Percentiles rank a stretch among this genome's conserved stretches.
phyloP scores from a whole-genome alignment of 1,140 invertebrate genomes.

The Lerema accius region DNA sequence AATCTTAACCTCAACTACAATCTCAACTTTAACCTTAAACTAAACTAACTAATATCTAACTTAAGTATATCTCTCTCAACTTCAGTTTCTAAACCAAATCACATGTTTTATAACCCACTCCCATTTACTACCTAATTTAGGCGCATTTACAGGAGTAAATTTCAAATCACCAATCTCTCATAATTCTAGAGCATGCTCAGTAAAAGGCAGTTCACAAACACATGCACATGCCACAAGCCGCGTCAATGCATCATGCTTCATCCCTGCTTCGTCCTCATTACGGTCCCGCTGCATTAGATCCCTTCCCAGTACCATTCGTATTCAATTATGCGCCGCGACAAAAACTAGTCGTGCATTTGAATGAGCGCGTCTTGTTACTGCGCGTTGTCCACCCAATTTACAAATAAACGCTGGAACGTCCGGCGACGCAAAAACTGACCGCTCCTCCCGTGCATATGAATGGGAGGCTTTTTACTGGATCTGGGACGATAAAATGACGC shows the following conservation, averaged over 20 bases:
- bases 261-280: slow-evolving; percentile 49
- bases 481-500: slow-evolving; percentile 52
- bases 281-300: slow-evolving; percentile 61
- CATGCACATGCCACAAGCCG: too few species aligned
- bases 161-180: too few species aligned
- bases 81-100: too few species aligned
- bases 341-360: slow-evolving; percentile 77
- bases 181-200: too few species aligned
- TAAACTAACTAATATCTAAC: too few species aligned
- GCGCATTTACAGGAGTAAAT: too few species aligned
- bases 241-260: neutral
- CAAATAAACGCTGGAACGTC: slow-evolving; percentile 78
- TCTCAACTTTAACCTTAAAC: too few species aligned
- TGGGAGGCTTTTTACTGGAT: slow-evolving; percentile 63
- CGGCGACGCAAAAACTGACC: slow-evolving; percentile 73
- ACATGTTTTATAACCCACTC: too few species aligned
- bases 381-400: slow-evolving; percentile 68
- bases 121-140: too few species aligned
- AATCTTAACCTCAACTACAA: too few species aligned
- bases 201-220: too few species aligned
- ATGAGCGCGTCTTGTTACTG: slow-evolving; percentile 55
- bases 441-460: slow-evolving; percentile 73
- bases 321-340: slow-evolving; percentile 72
- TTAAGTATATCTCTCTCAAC: too few species aligned
- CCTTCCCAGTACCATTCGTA: slow-evolving; percentile 70